Base-by-base conservation (phyloP, 1,140 invertebrate genomes). In the Dolichoris vasculosae region DNA sequence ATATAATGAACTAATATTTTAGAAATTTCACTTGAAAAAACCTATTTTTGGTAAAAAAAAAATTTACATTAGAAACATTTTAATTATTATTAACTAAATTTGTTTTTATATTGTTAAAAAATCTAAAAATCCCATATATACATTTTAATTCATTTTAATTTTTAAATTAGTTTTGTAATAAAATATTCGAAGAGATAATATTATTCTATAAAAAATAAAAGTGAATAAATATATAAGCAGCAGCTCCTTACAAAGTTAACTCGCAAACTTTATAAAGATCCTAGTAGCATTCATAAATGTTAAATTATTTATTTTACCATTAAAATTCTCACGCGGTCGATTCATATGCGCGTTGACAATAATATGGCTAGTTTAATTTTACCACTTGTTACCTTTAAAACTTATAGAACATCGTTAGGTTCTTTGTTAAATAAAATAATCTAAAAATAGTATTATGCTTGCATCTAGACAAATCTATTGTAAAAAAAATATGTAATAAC, bases 321-420 rank as follows among this genome's bases (percentile, higher is more conserved):
- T 86, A 46, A 69, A 82, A 82, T 86, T 86, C 13, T 82, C 73
- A 86, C 69, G 80, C 63, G 73, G 32, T 77, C 46, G 17, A 43
- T 69, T 40, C 20, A 38, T 30, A 71, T 43, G 38, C 81, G 85
- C 76, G 75, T 55, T 71, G 85, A 86, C 81, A 86, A 86, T 86
- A 86, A 86, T 80, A 75, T 79, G 85, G 75, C 38, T 86, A 86
- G 85, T 73, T 86, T 86, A 86, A 83, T 86, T 86, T 83, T 86
- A 86, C 51, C 75, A 86, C 55, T 86, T 80, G 85, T 86, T 86
- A 86, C 81, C 85, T 82, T 82, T 67, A 78, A 86, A 86, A 55
- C 13, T 76, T 69, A 76, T 85, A 78, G 59, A 85, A 82, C 80
- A 78, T 86, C 79, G 80, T 82, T 76, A 86, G 73, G 84, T 86